Evolutionary conservation across 2,113 vertebrate species (phyloP).

Genomic region (Oceanites oceanicus): DNA sequence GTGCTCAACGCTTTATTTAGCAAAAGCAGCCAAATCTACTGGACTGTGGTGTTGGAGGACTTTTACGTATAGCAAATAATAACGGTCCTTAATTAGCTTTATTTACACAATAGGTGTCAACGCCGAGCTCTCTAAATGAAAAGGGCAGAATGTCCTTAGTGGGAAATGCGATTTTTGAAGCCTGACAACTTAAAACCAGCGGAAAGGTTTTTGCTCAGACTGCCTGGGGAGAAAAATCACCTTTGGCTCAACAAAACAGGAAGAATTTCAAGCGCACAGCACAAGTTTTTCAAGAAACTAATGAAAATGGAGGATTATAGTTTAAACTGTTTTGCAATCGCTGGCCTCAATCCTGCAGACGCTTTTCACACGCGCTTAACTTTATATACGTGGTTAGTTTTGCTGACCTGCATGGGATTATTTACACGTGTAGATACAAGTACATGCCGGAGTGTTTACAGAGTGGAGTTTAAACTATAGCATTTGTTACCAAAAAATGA

Average conservation of each 20-base stretch:
- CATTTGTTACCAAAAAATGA: neutral
- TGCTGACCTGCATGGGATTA: neutral
- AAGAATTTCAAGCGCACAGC: neutral
- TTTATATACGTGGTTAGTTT: neutral
- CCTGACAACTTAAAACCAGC: neutral
- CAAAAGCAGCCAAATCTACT: neutral
- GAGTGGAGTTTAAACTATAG: neutral
- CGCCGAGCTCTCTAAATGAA: neutral
- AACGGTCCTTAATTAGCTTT: neutral
- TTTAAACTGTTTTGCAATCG: neutral
- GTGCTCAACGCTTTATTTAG: neutral
- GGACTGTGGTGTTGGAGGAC: neutral
- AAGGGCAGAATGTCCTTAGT: neutral
- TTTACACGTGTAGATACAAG: neutral
- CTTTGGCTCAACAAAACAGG: constrained; percentile 10
- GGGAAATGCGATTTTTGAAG: constrained; percentile 5
- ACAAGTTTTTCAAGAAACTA: constrained; percentile 22
- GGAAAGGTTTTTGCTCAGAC: neutral
- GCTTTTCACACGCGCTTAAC: neutral
- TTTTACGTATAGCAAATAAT: neutral
- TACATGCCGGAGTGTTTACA: neutral
- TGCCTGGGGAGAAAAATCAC: constrained; percentile 16
- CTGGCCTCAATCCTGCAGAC: constrained; percentile 3
- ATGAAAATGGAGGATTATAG: constrained; percentile 31
- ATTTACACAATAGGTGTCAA: neutral